A percentile compares a stretch with the other conserved stretches of the same genome.
Conservation (phyloP, 2,797 vertebrate species). For the Periparus ater region DNA sequence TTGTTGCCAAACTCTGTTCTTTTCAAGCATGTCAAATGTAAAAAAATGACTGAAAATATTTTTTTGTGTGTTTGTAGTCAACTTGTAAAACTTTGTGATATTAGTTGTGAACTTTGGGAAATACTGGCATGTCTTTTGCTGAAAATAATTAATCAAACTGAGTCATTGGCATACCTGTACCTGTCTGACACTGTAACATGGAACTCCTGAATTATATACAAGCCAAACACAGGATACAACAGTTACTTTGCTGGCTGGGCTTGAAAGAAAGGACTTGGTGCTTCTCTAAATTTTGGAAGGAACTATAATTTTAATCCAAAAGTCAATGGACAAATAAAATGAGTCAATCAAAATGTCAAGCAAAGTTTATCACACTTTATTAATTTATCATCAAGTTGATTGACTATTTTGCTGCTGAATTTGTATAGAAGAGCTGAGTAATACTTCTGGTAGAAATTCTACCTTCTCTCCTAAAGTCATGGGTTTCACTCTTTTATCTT, state of each 20-base stretch:
- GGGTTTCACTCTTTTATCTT: neutral
- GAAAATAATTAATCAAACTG: neutral
- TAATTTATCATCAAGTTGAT: neutral
- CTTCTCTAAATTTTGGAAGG: neutral
- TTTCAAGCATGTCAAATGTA: neutral
- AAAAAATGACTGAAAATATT: constrained; percentile 50
- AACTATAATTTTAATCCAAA: neutral
- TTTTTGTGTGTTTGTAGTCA: neutral
- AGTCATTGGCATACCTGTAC: neutral
- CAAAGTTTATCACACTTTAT: neutral
- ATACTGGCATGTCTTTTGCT: neutral
- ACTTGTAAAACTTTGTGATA: neutral
- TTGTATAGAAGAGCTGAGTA: neutral
- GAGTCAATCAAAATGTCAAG: neutral
- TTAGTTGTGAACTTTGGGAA: neutral
- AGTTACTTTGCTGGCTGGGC: neutral
- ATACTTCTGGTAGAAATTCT: neutral
- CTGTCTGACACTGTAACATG: neutral
- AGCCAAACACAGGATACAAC: neutral
- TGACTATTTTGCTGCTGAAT: neutral
- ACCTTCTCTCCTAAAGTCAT: neutral
- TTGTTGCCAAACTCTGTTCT: constrained; percentile 41
- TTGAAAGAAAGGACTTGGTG: neutral
- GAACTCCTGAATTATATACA: neutral
- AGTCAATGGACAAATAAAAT: neutral